These are phyloP conservation scores for Conchocele bisecta DNA, from an alignment of 2,888 invertebrate species.

Conservation along the genomic window DNA sequence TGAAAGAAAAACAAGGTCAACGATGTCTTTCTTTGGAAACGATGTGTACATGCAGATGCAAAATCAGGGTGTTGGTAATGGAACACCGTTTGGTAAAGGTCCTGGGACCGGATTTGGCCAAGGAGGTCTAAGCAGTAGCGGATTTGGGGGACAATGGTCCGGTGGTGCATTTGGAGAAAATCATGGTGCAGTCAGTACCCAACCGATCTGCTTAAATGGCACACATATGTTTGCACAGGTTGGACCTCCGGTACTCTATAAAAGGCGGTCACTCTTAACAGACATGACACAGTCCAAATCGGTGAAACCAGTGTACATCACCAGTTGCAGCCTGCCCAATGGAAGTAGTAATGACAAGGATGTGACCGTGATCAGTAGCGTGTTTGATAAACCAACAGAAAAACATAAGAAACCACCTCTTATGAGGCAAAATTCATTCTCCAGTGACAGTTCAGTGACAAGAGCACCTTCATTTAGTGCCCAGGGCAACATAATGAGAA, in stretches of 20 bases:
- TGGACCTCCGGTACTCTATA: constrained; percentile 23
- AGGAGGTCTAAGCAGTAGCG: neutral
- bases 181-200: neutral
- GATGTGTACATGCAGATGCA: too few relatives aligned
- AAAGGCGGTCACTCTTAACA: constrained; percentile 46
- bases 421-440: constrained; percentile 14
- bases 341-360: constrained; percentile 22
- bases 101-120: constrained; percentile 15
- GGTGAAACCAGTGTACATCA: constrained; percentile 37
- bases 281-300: constrained; percentile 55
- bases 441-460: constrained; percentile 18
- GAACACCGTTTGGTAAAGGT: constrained; percentile 40
- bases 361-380: constrained; percentile 12
- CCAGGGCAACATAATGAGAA: constrained; percentile 40
- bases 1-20: too few relatives aligned
- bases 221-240: neutral
- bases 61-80: too few relatives aligned
- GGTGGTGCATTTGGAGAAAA: constrained; percentile 4
- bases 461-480: constrained; percentile 49
- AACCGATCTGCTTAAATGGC: neutral
- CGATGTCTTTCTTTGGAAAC: too few relatives aligned
- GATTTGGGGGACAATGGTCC: neutral
- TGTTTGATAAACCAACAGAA: constrained; percentile 51
- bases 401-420: constrained; percentile 23
- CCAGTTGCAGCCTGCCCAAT: constrained; percentile 35